Base-by-base conservation (phyloP, 2,113 vertebrate species). In the Malurus elegans region DNA sequence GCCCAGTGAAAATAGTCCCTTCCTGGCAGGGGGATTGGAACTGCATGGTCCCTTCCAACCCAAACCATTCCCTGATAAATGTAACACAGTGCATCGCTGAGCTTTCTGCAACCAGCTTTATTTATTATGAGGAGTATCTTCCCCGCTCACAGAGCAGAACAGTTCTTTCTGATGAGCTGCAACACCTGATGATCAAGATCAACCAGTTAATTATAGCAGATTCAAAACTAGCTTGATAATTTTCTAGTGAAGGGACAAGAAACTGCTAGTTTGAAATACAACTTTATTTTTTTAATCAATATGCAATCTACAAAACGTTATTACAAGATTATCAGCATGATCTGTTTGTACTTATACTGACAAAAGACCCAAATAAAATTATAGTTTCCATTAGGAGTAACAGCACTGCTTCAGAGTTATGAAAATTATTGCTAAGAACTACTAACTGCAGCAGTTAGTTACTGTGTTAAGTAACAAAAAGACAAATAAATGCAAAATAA, bases 231-330 rank as follows among this genome's bases (percentile, higher is more conserved):
- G 38, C 74, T 87, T 89, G 62, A 80, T 61, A 71, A 47, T 90
- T 69, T 84, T 93, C 84, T 40, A 80, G 53, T 32, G 21, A 86
- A 48, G 24, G 25, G 38, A 96, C 85, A 88, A 51, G 88, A 94
- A 95, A 87, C 64, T 72, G 93, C 62, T 91, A 57, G 82, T 91
- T 96, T 96, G 95, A 97, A 98, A 97, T 96, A 97, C 94, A 97
- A 87, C 92, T 98, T 98, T 98, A 98, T 98, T 98, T 96, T 94
- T 96, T 89, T 94, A 97, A 97, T 97, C 97, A 97, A 98, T 98
- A 98, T 45, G 87, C 93, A 96, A 96, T 97, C 97, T 97, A 97
- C 96, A 97, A 97, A 97, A 94, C 82, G 96, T 96, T 96, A 97
- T 98, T 98, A 98, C 95, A 97, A 92, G 91, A 97, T 96, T 97